Conservation (phyloP, 1,140 invertebrate species). For the Hydropsyche tenuis region DNA sequence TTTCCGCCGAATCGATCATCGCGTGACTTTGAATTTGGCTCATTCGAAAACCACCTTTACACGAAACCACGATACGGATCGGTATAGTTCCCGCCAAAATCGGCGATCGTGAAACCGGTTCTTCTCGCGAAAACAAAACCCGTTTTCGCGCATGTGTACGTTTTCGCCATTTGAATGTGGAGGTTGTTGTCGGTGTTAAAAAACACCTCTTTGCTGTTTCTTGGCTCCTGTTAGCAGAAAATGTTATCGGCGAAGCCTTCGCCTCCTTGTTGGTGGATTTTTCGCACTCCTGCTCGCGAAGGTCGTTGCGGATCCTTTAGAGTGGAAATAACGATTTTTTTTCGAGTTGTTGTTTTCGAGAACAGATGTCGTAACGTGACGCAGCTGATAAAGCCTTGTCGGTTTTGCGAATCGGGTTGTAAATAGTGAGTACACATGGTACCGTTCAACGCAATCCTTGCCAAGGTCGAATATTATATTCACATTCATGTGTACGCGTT, state of each 20-base stretch:
- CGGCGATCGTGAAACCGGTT: background rate
- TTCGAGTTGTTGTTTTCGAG: background rate
- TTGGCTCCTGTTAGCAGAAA: conserved; percentile 46
- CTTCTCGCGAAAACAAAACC: background rate
- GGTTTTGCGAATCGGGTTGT: background rate
- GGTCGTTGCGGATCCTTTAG: background rate
- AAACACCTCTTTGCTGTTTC: conserved; percentile 40
- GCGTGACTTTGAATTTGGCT: background rate
- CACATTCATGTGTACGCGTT: conserved; percentile 1
- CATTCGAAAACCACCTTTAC: background rate
- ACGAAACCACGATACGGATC: background rate
- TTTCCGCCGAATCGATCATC: conserved; percentile 7
- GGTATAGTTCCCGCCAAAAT: background rate
- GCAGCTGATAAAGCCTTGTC: background rate
- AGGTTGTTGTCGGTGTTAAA: background rate
- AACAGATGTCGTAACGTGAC: background rate
- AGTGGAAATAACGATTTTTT: background rate
- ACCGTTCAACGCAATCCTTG: conserved; percentile 18
- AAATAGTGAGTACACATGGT: background rate
- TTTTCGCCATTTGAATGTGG: conserved; percentile 1
- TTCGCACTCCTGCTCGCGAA: conserved; percentile 1
- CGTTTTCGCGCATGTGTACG: conserved; percentile 10
- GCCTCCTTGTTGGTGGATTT: conserved; percentile 21
- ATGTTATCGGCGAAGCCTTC: conserved; percentile 41
- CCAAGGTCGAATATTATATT: background rate